phyloP scores from a whole-genome alignment of 2,888 invertebrate species.

The Megastigmus dorsalis region DNA sequence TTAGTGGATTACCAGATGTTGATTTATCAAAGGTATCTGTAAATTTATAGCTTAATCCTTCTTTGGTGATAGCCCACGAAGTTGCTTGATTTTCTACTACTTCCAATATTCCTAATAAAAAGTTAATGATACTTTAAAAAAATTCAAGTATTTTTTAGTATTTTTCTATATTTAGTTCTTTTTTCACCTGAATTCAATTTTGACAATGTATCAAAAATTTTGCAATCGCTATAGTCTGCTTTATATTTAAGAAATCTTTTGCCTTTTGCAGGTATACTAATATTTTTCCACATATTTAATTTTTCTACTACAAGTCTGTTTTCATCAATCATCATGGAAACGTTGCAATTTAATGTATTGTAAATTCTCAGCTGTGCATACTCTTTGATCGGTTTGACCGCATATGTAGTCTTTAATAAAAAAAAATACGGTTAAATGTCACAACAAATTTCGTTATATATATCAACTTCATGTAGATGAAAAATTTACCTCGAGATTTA shows the following conservation, averaged over 20 bases:
- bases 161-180: neutral
- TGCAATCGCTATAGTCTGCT: slow-evolving; percentile 4
- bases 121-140: neutral
- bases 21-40: slow-evolving; percentile 60
- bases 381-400: slow-evolving; percentile 77
- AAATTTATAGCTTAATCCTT: slow-evolving; percentile 13
- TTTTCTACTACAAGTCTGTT: slow-evolving; percentile 53
- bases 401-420: slow-evolving; percentile 77
- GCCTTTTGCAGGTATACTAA: slow-evolving; percentile 45
- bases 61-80: slow-evolving; percentile 14
- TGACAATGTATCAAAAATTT: neutral
- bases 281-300: slow-evolving; percentile 61
- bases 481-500: slow-evolving; percentile 80
- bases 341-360: slow-evolving; percentile 74
- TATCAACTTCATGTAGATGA: neutral
- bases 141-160: neutral
- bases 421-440: slow-evolving; percentile 6
- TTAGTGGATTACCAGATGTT: slow-evolving; percentile 65
- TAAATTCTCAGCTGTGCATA: slow-evolving; percentile 82
- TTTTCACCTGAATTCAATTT: neutral
- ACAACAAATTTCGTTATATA: too few species aligned
- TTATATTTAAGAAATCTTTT: neutral
- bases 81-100: slow-evolving; percentile 24
- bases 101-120: slow-evolving; percentile 16
- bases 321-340: slow-evolving; percentile 56